These are phyloP conservation scores for Entomyzon cyanotis DNA, from an alignment of 2,113 vertebrate species.

Conservation along the genomic window DNA sequence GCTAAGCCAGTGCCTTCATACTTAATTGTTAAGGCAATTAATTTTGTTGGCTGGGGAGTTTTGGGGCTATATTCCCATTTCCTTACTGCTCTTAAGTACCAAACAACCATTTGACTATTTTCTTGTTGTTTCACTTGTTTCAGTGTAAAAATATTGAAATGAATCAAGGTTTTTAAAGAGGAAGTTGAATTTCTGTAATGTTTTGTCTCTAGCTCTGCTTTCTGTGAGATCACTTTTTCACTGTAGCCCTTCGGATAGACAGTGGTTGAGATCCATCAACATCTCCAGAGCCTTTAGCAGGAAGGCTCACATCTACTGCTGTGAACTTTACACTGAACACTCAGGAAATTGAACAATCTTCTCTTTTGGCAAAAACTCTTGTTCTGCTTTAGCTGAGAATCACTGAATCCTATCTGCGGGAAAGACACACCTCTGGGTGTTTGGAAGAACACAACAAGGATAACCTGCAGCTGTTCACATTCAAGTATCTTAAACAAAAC, in stretches of 20 bases:
- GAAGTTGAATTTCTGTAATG: neutral
- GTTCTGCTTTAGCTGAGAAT: neutral
- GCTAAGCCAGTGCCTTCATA: neutral
- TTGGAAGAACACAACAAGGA: neutral
- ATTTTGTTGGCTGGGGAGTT: neutral
- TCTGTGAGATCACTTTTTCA: neutral
- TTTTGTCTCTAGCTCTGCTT: neutral
- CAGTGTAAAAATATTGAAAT: neutral
- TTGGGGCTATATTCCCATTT: neutral
- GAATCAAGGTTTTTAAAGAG: neutral
- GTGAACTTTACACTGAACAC: neutral
- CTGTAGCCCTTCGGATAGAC: neutral
- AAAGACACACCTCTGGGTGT: neutral
- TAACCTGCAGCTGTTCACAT: neutral
- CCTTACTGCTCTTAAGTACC: neutral
- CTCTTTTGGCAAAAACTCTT: neutral
- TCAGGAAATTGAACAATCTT: neutral
- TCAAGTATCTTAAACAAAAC: neutral
- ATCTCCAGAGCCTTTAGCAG: neutral
- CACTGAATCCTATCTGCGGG: fast-evolving
- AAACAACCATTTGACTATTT: neutral
- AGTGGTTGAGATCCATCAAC: neutral
- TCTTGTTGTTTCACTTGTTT: neutral
- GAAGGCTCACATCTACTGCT: neutral
- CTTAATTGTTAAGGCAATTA: neutral